These are phyloP conservation scores for Hippocampus guttulatus DNA, from an alignment of 2,113 vertebrate genomes.

Conservation along the genomic window DNA sequence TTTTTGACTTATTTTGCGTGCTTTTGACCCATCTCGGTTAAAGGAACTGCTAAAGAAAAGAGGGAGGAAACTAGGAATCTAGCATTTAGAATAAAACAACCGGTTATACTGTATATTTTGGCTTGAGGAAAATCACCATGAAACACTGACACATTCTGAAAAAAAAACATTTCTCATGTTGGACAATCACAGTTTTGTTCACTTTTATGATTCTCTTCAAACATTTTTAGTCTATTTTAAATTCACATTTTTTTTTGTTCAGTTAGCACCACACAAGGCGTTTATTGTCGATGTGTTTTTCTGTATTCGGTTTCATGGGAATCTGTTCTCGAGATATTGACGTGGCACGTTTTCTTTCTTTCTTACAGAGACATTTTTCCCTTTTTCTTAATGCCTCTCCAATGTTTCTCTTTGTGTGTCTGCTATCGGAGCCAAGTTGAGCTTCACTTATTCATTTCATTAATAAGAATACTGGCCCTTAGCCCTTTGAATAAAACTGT, in stretches of 20 bases:
- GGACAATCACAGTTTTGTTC: background rate
- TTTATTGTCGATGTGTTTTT: slow-evolving; percentile 15
- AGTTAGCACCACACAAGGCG: background rate
- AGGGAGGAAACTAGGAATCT: background rate
- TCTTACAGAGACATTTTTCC: background rate
- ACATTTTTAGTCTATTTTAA: background rate
- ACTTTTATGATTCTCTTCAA: slow-evolving; percentile 1
- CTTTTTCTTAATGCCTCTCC: slow-evolving; percentile 11
- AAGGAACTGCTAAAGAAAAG: slow-evolving; percentile 7
- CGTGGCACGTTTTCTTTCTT: background rate
- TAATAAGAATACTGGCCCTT: slow-evolving; percentile 18
- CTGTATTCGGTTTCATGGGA: background rate
- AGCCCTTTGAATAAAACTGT: slow-evolving; percentile 35
- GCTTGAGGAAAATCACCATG: background rate
- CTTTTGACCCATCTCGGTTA: background rate
- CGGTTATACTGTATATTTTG: background rate
- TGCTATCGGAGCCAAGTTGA: background rate
- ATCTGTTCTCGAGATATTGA: slow-evolving; percentile 10
- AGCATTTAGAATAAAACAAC: background rate
- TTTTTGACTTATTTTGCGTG: background rate
- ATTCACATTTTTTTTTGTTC: background rate
- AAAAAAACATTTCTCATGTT: slow-evolving; percentile 1
- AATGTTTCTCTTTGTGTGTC: background rate
- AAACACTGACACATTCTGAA: slow-evolving; percentile 2
- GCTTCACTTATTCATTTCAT: slow-evolving; percentile 17